Evolutionary conservation across 2,797 vertebrate genomes (phyloP).

Genomic region (Neomorphus geoffroyi): DNA sequence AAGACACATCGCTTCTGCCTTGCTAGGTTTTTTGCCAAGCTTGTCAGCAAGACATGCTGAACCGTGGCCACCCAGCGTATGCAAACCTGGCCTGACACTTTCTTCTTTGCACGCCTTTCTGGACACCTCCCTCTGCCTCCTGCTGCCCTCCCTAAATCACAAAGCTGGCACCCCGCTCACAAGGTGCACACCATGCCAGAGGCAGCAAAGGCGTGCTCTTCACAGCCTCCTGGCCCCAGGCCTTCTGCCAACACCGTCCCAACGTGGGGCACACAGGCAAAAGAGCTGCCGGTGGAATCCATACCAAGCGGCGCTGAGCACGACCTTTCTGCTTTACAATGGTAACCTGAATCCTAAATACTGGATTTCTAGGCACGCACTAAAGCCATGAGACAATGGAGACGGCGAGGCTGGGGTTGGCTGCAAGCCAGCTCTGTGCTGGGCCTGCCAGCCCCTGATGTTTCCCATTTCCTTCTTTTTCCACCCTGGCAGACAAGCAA

Average conservation of each 20-base stretch:
- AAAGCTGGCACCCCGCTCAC: not conserved
- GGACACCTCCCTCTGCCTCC: not conserved
- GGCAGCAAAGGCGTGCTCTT: not conserved
- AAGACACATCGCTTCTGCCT: not conserved
- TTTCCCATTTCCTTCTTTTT: constrained; percentile 53
- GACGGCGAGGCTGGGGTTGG: constrained; percentile 51
- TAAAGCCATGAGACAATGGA: constrained; percentile 69
- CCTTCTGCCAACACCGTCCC: constrained; percentile 2
- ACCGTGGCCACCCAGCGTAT: not conserved
- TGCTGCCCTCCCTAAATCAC: not conserved
- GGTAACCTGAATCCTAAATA: constrained; percentile 73
- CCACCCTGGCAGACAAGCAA: not conserved
- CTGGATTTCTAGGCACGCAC: constrained; percentile 69
- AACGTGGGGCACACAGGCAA: constrained; percentile 32
- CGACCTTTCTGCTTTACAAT: constrained; percentile 56
- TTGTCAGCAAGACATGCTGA: not conserved
- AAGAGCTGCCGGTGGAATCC: constrained; percentile 57
- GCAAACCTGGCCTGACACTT: not conserved
- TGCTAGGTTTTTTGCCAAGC: constrained; percentile 1
- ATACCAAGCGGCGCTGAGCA: constrained; percentile 35
- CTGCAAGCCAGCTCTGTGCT: constrained; percentile 35
- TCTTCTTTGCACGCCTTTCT: not conserved
- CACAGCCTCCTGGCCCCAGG: not conserved
- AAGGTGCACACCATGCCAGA: not conserved
- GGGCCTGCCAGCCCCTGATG: not conserved